Evolutionary conservation across 35 echinoderm and acorn worm species (phyloP).

Genomic region (Lytechinus pictus): DNA sequence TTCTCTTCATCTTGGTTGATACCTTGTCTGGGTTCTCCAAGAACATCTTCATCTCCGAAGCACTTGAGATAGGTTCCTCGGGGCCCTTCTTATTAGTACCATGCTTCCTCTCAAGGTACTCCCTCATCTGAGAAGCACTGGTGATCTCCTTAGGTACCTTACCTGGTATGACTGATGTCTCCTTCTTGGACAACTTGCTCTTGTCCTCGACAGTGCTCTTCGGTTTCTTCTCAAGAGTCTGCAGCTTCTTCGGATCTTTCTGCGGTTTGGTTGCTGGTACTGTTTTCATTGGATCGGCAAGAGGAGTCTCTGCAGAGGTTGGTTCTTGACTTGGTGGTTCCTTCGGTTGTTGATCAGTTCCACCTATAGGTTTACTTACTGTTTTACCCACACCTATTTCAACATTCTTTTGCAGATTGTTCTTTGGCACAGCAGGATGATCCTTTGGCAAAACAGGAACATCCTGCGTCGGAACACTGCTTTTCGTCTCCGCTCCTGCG

Average conservation of each 20-base stretch:
- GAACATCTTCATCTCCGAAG: constrained; percentile 20
- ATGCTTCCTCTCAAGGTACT: neutral
- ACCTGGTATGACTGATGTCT: neutral
- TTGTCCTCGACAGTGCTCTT: neutral
- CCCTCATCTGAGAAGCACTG: constrained; percentile 7
- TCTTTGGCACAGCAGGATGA: neutral
- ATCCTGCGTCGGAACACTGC: neutral
- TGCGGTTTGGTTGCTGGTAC: neutral
- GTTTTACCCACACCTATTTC: neutral
- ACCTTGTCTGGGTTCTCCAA: constrained; percentile 33
- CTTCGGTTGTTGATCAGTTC: neutral
- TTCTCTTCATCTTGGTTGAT: neutral
- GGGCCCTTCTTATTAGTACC: neutral
- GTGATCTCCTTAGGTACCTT: neutral
- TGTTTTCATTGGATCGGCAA: neutral
- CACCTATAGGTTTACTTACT: neutral
- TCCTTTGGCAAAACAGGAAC: neutral
- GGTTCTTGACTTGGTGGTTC: neutral
- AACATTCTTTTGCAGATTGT: neutral
- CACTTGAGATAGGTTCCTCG: neutral
- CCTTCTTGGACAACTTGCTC: neutral
- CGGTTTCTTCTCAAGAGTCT: neutral
- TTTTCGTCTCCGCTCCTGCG: neutral
- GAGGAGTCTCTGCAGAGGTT: neutral
- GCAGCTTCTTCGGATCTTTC: neutral